These are phyloP conservation scores for Clivina fossor DNA, from an alignment of 2,888 invertebrate genomes.

Conservation along the genomic window DNA sequence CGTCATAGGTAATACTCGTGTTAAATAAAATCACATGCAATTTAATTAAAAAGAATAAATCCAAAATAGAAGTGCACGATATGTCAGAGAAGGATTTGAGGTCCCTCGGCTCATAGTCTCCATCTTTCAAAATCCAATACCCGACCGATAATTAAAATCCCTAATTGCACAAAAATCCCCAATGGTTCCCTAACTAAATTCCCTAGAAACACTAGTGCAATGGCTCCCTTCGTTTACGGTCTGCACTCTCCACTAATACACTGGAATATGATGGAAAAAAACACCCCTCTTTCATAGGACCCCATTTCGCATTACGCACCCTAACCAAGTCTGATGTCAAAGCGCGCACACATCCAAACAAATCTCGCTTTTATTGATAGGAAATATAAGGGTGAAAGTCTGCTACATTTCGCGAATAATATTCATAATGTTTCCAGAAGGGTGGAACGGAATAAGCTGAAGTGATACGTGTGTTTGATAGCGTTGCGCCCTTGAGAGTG, in stretches of 20 bases:
- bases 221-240: no score
- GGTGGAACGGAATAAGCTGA: slow-evolving; percentile 5
- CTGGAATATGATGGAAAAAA: slow-evolving; percentile 6
- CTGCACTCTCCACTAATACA: neutral
- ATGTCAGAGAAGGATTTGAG: no score
- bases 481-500: slow-evolving; percentile 6
- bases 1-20: no score
- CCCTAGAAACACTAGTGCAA: no score
- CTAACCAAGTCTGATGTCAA: no score
- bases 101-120: no score
- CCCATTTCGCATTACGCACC: no score
- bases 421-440: slow-evolving; percentile 1
- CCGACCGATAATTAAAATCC: slow-evolving; percentile 27
- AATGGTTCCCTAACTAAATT: no score
- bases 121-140: slow-evolving; percentile 4
- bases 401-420: neutral
- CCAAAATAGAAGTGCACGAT: no score
- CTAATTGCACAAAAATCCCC: slow-evolving; percentile 27
- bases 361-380: neutral
- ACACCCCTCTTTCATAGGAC: neutral
- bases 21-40: no score
- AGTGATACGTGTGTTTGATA: slow-evolving; percentile 18
- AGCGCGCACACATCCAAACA: neutral
- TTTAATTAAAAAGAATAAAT: no score
- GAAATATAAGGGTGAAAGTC: neutral